Evolutionary conservation across 2,888 invertebrate species (phyloP).

Genomic region (Ephialtes manifestator): DNA sequence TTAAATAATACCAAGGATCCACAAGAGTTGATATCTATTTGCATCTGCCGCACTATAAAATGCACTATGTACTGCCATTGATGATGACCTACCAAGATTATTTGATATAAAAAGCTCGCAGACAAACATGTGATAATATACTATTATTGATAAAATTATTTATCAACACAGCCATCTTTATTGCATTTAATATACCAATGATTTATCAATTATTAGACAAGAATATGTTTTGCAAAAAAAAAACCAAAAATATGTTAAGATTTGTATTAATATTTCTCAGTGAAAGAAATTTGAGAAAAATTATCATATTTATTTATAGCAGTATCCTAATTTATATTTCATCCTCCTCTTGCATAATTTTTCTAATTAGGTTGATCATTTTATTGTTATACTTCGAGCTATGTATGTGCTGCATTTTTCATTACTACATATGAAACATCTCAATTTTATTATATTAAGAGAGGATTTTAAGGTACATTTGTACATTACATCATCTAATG

Average conservation of each 20-base stretch:
- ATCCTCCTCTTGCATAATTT: not conserved
- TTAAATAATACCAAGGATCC: slow-evolving; percentile 35
- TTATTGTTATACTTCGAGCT: not conserved
- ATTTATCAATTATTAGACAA: not conserved
- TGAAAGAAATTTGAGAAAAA: not conserved
- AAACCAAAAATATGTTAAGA: too few species aligned
- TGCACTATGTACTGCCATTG: not conserved
- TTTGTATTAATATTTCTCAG: not conserved
- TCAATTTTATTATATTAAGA: not conserved
- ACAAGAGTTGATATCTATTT: slow-evolving; percentile 23
- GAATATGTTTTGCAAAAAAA: not conserved
- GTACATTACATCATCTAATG: not conserved
- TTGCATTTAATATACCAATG: not conserved
- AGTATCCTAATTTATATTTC: not conserved
- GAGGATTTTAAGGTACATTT: slow-evolving; percentile 24
- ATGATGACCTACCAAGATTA: slow-evolving; percentile 15
- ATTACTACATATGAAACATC: not conserved
- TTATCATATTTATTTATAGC: not conserved
- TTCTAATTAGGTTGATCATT: not conserved
- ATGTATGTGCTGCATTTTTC: not conserved
- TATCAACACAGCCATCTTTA: not conserved
- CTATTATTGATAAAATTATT: not conserved
- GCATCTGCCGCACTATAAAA: not conserved
- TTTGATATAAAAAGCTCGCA: slow-evolving; percentile 19
- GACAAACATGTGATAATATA: too few species aligned